Evolutionary conservation across 2,888 invertebrate genomes (phyloP).

Genomic region (Dasypolia templi): DNA sequence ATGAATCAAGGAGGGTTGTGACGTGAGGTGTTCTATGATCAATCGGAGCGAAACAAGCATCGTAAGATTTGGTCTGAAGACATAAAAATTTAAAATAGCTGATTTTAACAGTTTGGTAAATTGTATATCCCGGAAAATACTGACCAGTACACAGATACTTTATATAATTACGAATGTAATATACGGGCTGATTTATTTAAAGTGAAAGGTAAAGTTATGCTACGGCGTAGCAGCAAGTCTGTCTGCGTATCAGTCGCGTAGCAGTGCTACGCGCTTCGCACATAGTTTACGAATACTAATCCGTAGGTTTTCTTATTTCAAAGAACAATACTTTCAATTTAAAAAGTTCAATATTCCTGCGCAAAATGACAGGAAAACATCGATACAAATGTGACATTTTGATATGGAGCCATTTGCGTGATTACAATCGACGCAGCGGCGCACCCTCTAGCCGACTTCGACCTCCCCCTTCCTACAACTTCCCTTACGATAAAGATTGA

Average conservation of each 20-base stretch:
- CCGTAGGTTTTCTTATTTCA: neutral
- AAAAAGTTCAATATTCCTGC: constrained; percentile 74
- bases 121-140: neutral
- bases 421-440: constrained; percentile 89
- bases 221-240: constrained; percentile 44
- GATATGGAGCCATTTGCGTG: constrained; percentile 90
- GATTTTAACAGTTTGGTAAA: neutral
- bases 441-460: constrained; percentile 81
- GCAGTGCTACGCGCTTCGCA: constrained; percentile 7
- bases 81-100: constrained; percentile 8
- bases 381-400: constrained; percentile 88
- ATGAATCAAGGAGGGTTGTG: constrained; percentile 27
- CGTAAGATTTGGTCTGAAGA: constrained; percentile 6
- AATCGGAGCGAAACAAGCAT: constrained; percentile 1
- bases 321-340: constrained; percentile 27
- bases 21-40: constrained; percentile 35
- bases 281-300: neutral
- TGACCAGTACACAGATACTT: no score
- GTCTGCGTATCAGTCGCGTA: constrained; percentile 39
- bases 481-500: constrained; percentile 90
- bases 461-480: constrained; percentile 84
- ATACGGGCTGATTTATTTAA: neutral
- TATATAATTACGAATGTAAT: neutral
- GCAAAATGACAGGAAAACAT: constrained; percentile 84
- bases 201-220: constrained; percentile 11